phyloP scores from a whole-genome alignment of 2,113 vertebrate genomes.

The Melanerpes aurifrons region DNA sequence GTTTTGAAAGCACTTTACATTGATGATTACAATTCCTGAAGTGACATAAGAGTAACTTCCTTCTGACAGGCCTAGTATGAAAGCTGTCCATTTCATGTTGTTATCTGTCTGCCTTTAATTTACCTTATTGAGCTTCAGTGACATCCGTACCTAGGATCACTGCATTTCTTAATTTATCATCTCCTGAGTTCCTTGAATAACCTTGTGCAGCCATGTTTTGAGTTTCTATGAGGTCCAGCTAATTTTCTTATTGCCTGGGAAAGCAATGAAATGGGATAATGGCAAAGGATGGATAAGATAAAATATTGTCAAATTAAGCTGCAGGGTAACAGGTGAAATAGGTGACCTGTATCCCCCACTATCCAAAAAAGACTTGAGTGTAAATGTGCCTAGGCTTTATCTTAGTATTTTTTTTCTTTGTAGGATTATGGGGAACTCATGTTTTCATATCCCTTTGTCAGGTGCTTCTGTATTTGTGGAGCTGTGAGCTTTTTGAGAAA shows the following conservation, averaged over 20 bases:
- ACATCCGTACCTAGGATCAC: slow-evolving; percentile 62
- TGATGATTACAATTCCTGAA: background rate
- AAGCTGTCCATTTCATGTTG: background rate
- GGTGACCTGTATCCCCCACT: background rate
- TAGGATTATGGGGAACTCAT: background rate
- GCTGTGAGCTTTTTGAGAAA: background rate
- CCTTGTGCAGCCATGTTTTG: slow-evolving; percentile 71
- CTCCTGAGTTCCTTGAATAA: slow-evolving; percentile 68
- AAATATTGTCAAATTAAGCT: slow-evolving; percentile 12
- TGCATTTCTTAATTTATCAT: slow-evolving; percentile 71
- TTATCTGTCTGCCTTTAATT: background rate
- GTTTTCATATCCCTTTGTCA: background rate
- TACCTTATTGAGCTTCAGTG: background rate
- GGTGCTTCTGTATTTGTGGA: background rate
- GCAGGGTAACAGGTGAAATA: background rate
- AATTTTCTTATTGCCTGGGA: slow-evolving; percentile 66
- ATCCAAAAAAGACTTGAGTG: background rate
- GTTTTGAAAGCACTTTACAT: background rate
- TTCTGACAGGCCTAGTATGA: background rate
- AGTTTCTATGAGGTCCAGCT: slow-evolving; percentile 66
- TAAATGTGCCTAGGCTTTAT: background rate
- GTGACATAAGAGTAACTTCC: background rate
- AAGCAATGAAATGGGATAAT: slow-evolving; percentile 61
- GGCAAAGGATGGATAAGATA: slow-evolving; percentile 4
- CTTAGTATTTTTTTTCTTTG: background rate